A percentile compares a stretch with the other conserved stretches of the same genome.
Evolutionary conservation across 2,888 invertebrate genomes (phyloP).

Genomic region (Platycheirus rosarum): DNA sequence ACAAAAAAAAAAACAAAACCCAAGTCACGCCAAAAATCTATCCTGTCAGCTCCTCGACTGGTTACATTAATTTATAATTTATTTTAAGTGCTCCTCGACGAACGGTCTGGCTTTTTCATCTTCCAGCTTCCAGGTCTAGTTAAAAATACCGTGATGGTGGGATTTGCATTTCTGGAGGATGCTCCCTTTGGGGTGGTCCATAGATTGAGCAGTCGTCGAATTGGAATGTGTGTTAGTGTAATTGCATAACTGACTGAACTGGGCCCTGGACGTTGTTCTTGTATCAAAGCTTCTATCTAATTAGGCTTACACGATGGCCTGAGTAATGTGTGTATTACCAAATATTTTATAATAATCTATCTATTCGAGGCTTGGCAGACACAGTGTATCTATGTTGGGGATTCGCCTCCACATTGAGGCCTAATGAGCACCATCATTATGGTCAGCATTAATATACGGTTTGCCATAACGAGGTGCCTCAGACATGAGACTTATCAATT

Average conservation of each 20-base stretch:
- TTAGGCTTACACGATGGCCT: slow-evolving; percentile 61
- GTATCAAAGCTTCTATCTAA: slow-evolving; percentile 49
- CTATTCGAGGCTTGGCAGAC: slow-evolving; percentile 5
- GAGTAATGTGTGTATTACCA: slow-evolving; percentile 32
- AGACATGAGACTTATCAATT: slow-evolving; percentile 66
- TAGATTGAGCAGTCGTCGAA: slow-evolving; percentile 36
- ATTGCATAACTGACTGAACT: slow-evolving; percentile 68
- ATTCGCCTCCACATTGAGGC: slow-evolving; percentile 46
- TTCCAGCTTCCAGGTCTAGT: slow-evolving; percentile 34
- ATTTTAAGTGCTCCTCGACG: slow-evolving; percentile 64
- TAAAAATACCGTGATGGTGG: slow-evolving; percentile 59
- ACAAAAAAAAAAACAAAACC: slow-evolving; percentile 23
- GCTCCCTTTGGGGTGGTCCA: slow-evolving; percentile 65
- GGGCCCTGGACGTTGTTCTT: slow-evolving; percentile 27
- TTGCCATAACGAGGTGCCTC: slow-evolving; percentile 62
- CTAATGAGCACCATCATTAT: slow-evolving; percentile 70
- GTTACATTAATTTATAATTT: slow-evolving; percentile 74
- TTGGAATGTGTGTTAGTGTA: slow-evolving; percentile 67
- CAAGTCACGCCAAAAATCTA: slow-evolving; percentile 72
- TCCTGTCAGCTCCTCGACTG: slow-evolving; percentile 71
- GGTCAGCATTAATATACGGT: slow-evolving; percentile 63
- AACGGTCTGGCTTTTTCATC: slow-evolving; percentile 25
- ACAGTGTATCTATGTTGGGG: slow-evolving; percentile 26
- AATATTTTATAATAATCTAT: slow-evolving; percentile 63
- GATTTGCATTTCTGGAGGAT: slow-evolving; percentile 63